Conservation (phyloP, 2,888 invertebrate species). For the Thereva nobilitata region DNA sequence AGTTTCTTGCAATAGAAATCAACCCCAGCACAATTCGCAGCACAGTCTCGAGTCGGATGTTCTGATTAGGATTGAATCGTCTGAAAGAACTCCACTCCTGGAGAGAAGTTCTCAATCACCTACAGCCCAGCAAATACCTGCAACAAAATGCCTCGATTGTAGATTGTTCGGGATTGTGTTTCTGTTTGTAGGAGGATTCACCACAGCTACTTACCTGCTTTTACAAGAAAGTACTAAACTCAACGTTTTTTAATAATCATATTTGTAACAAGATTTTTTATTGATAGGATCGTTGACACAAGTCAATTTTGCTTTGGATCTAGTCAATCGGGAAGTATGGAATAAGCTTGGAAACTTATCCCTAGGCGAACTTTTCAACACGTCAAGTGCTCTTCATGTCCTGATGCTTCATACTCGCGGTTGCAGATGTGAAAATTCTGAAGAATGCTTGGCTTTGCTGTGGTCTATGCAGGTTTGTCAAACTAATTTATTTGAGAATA, state of each 20-base stretch:
- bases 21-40: too few relatives aligned
- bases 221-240: not conserved
- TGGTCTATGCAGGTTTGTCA: slow-evolving; percentile 57
- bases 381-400: slow-evolving; percentile 52
- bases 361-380: slow-evolving; percentile 43
- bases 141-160: not conserved
- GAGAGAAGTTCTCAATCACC: not conserved
- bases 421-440: slow-evolving; percentile 50
- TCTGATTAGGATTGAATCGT: too few relatives aligned
- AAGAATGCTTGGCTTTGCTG: slow-evolving; percentile 54
- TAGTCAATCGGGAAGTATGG: slow-evolving; percentile 52
- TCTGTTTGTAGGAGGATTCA: not conserved
- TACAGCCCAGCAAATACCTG: not conserved
- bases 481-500: not conserved
- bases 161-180: not conserved
- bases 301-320: slow-evolving; percentile 48
- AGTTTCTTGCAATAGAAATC: too few relatives aligned
- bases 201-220: not conserved
- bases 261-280: too few relatives aligned
- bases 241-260: too few relatives aligned
- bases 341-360: slow-evolving; percentile 42
- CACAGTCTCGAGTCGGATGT: too few relatives aligned
- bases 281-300: too few relatives aligned
- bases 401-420: slow-evolving; percentile 60
- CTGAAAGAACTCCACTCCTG: not conserved